Percentiles rank a stretch among this genome's conserved stretches.
These are phyloP conservation scores for Pandemis cinnamomeana DNA, from an alignment of 2,888 invertebrate genomes.

Conservation along the genomic window DNA sequence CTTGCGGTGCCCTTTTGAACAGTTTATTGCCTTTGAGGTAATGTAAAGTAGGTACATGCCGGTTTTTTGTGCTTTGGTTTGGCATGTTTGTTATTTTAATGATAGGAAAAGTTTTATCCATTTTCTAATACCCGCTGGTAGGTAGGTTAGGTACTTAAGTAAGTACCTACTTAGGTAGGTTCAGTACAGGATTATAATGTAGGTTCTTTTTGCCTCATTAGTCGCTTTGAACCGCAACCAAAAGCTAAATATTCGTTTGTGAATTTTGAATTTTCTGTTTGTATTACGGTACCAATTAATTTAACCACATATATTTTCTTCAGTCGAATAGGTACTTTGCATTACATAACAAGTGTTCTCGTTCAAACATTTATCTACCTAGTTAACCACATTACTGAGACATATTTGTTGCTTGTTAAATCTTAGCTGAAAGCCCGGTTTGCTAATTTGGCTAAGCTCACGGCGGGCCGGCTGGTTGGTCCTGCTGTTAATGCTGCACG, in stretches of 20 bases:
- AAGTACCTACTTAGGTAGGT: too few relatives aligned
- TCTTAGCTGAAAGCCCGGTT: conserved; percentile 14
- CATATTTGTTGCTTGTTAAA: conserved; percentile 30
- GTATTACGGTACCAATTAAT: neutral
- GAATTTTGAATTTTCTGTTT: neutral
- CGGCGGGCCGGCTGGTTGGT: conserved; percentile 19
- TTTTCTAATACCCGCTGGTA: neutral
- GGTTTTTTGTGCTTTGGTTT: conserved; percentile 22
- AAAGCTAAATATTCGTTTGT: too few relatives aligned
- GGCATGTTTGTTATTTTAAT: neutral
- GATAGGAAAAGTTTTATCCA: neutral
- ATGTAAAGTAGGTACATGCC: conserved; percentile 36
- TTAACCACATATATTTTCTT: neutral
- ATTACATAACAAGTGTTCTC: neutral
- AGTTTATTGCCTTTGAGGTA: conserved; percentile 49
- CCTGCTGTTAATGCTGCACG: conserved; percentile 28
- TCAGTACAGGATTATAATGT: too few relatives aligned
- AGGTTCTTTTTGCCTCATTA: too few relatives aligned
- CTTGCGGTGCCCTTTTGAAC: conserved; percentile 57
- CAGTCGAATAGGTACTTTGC: neutral
- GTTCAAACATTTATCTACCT: neutral
- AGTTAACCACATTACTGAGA: conserved; percentile 13
- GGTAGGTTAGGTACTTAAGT: too few relatives aligned
- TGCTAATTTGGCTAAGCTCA: conserved; percentile 35
- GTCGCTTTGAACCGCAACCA: too few relatives aligned